A percentile compares a stretch with the other conserved stretches of the same genome.
These are phyloP conservation scores for Drosophila flavopinicola DNA, from an alignment of 2,888 invertebrate species.

Conservation along the genomic window DNA sequence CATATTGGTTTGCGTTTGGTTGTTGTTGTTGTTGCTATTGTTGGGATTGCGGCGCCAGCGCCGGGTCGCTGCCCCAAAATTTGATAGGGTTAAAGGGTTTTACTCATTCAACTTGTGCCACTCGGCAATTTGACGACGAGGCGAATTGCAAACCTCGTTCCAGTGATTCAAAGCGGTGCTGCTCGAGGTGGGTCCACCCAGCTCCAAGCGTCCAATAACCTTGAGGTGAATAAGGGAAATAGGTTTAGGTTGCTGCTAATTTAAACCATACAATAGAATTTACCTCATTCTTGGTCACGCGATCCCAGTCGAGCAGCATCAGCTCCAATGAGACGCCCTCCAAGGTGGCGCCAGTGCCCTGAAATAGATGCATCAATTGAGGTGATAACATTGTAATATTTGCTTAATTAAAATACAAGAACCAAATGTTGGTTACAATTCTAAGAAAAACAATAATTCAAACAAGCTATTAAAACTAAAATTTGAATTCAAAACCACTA, in stretches of 20 bases:
- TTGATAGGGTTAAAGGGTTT: slow-evolving; percentile 38
- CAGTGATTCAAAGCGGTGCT: slow-evolving; percentile 96
- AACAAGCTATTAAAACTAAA: too few relatives aligned
- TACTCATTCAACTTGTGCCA: slow-evolving; percentile 99
- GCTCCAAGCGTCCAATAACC: slow-evolving; percentile 97
- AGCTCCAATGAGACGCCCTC: slow-evolving; percentile 84
- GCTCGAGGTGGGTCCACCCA: slow-evolving; percentile 92
- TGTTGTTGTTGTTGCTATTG: slow-evolving; percentile 12
- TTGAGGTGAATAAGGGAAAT: slow-evolving; percentile 75
- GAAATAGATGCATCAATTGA: slow-evolving; percentile 8
- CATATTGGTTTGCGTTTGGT: slow-evolving; percentile 5
- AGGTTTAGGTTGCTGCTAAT: not conserved
- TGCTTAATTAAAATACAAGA: too few relatives aligned
- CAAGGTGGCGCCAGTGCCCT: slow-evolving; percentile 84
- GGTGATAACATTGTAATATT: too few relatives aligned
- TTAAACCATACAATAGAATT: slow-evolving; percentile 41
- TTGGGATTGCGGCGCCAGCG: slow-evolving; percentile 56
- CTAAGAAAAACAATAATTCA: too few relatives aligned
- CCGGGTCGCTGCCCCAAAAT: slow-evolving; percentile 39
- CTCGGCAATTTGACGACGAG: slow-evolving; percentile 98
- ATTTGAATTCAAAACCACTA: too few relatives aligned
- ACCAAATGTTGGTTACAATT: too few relatives aligned
- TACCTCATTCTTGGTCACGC: slow-evolving; percentile 99
- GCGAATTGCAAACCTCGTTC: slow-evolving; percentile 98
- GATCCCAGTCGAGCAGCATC: slow-evolving; percentile 94